A percentile compares a stretch with the other conserved stretches of the same genome.
phyloP scores from a whole-genome alignment of 2,113 vertebrate species.

The Emydocephalus ijimae region DNA sequence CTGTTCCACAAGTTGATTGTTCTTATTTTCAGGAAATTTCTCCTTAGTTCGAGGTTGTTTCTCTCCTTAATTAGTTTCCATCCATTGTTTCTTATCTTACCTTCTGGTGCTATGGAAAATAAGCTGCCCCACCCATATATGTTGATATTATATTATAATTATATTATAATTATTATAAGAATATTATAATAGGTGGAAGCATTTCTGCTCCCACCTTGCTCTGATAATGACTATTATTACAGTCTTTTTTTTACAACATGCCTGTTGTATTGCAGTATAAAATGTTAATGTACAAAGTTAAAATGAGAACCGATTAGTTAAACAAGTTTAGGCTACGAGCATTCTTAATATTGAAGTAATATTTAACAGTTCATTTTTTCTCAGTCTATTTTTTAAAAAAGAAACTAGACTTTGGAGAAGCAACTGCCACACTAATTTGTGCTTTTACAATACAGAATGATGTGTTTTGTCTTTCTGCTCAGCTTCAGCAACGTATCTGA shows the following conservation, averaged over 20 bases:
- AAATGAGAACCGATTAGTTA: neutral
- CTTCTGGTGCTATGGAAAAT: neutral
- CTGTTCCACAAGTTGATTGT: neutral
- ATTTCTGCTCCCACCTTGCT: neutral
- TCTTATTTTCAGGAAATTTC: neutral
- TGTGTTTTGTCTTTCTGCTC: neutral
- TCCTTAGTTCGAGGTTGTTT: neutral
- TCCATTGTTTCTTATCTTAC: neutral
- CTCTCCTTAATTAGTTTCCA: neutral
- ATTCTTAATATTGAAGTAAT: neutral
- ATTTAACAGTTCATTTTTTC: neutral
- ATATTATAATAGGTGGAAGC: neutral
- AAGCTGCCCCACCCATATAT: neutral
- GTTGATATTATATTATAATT: too few relatives aligned
- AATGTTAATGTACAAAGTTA: neutral
- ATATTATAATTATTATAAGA: neutral
- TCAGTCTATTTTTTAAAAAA: neutral
- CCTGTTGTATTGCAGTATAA: neutral
- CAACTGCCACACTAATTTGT: neutral
- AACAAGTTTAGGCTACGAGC: neutral
- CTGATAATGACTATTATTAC: neutral
- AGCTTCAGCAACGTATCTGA: neutral
- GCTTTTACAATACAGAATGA: neutral
- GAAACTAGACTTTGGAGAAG: neutral
- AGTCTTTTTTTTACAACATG: neutral